phyloP scores from a whole-genome alignment of 2,888 invertebrate species.

The Agrilus cyanescens region DNA sequence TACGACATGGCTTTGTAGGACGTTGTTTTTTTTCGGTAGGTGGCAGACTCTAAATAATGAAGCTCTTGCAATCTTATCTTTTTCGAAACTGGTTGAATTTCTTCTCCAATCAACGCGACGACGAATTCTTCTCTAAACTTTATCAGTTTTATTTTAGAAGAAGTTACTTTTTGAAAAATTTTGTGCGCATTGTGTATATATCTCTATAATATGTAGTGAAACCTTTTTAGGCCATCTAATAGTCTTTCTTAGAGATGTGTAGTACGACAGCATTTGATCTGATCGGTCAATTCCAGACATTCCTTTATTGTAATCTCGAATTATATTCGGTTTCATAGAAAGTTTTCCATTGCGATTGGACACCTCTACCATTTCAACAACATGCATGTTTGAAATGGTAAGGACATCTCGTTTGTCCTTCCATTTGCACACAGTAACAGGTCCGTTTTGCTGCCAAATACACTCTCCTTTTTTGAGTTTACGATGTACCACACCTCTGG shows the following conservation, averaged over 20 bases:
- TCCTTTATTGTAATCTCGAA: conserved; percentile 17
- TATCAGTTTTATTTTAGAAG: conserved; percentile 17
- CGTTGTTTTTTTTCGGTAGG: conserved; percentile 16
- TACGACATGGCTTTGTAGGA: conserved; percentile 13
- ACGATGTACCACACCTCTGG: conserved; percentile 14
- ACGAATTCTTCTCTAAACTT: conserved; percentile 17
- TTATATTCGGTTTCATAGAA: conserved; percentile 18
- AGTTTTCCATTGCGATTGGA: conserved; percentile 16
- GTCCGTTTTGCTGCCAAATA: conserved; percentile 15
- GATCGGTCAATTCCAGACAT: conserved; percentile 18
- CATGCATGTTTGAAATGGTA: conserved; percentile 18
- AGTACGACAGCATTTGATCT: conserved; percentile 18
- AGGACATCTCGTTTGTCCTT: conserved; percentile 16
- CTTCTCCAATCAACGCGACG: conserved; percentile 15
- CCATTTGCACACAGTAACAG: conserved; percentile 16
- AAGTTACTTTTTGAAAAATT: conserved; percentile 17
- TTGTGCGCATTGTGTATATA: conserved; percentile 18
- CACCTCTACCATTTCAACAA: conserved; percentile 16
- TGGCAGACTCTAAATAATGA: conserved; percentile 17
- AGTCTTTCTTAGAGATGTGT: conserved; percentile 16
- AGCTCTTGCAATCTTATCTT: conserved; percentile 11
- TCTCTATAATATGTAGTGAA: conserved; percentile 10
- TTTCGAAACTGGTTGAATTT: conserved; percentile 14
- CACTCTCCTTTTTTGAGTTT: conserved; percentile 18
- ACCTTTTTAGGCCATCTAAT: conserved; percentile 12